Percentiles rank a stretch among this genome's conserved stretches.
phyloP scores from a whole-genome alignment of 2,113 vertebrate genomes.

The Poecilia latipinna region DNA sequence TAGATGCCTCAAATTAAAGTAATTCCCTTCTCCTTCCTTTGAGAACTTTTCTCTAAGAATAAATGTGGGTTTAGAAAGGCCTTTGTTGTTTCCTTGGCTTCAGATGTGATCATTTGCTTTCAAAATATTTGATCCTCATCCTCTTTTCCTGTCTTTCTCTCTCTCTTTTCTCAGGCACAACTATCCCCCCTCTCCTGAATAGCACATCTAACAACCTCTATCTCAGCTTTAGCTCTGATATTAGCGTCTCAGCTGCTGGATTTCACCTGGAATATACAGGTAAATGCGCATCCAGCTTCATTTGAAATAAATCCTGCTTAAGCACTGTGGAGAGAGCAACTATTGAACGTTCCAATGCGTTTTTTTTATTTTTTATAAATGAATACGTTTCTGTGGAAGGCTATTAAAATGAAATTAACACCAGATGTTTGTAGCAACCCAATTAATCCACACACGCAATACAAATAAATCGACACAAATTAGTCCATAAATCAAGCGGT shows the following conservation, averaged over 20 bases:
- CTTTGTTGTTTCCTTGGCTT: slow-evolving; percentile 62
- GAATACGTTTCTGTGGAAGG: not conserved
- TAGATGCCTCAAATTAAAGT: slow-evolving; percentile 66
- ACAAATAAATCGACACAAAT: not conserved
- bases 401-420: not conserved
- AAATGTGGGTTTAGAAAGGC: slow-evolving; percentile 45
- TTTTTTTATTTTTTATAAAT: not conserved
- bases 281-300: slow-evolving; percentile 46
- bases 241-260: slow-evolving; percentile 97
- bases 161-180: slow-evolving; percentile 84
- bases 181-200: slow-evolving; percentile 95
- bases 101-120: slow-evolving; percentile 57
- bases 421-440: too few relatives aligned
- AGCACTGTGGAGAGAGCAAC: not conserved
- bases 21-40: slow-evolving; percentile 41
- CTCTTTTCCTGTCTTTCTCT: slow-evolving; percentile 29
- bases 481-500: not conserved
- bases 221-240: slow-evolving; percentile 95
- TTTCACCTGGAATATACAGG: slow-evolving; percentile 99
- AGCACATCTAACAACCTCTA: slow-evolving; percentile 98
- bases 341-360: not conserved
- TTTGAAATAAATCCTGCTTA: not conserved
- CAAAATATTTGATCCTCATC: slow-evolving; percentile 32
- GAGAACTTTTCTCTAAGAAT: slow-evolving; percentile 42
- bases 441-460: not conserved